Percentiles rank a stretch among this genome's conserved stretches.
phyloP scores from a whole-genome alignment of 2,888 invertebrate genomes.

The Tachina grossa region DNA sequence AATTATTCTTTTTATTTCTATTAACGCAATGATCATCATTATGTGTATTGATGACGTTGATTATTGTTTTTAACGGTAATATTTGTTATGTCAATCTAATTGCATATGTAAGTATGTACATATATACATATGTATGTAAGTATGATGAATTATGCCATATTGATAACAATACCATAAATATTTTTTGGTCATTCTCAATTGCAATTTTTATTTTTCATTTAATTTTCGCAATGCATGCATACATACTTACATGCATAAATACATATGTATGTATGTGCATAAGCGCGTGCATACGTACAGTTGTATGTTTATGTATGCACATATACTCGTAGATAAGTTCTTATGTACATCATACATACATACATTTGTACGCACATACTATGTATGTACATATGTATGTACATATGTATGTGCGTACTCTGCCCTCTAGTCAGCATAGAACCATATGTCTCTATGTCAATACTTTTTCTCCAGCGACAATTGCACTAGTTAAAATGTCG shows the following conservation, averaged over 20 bases:
- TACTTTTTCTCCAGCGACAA: too few species aligned
- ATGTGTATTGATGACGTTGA: background rate
- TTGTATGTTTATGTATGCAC: too few species aligned
- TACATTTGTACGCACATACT: background rate
- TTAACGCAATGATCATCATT: background rate
- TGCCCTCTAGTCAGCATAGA: too few species aligned
- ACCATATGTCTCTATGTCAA: too few species aligned
- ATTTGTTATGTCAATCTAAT: slow-evolving; percentile 39
- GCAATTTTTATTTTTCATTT: slow-evolving; percentile 25
- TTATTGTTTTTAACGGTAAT: background rate
- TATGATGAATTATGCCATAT: slow-evolving; percentile 10
- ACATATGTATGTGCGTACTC: too few species aligned
- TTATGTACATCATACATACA: too few species aligned
- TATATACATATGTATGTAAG: background rate
- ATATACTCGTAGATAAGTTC: too few species aligned
- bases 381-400: background rate
- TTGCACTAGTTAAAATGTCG: too few species aligned
- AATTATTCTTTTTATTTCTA: slow-evolving; percentile 10
- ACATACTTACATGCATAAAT: background rate
- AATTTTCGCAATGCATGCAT: slow-evolving; percentile 26
- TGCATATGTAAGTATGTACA: background rate
- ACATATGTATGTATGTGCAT: background rate
- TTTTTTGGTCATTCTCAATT: slow-evolving; percentile 1
- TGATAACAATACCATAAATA: background rate
- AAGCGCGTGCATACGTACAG: too few species aligned